phyloP scores from a whole-genome alignment of 2,888 invertebrate species.

The Drosophila cracens region DNA sequence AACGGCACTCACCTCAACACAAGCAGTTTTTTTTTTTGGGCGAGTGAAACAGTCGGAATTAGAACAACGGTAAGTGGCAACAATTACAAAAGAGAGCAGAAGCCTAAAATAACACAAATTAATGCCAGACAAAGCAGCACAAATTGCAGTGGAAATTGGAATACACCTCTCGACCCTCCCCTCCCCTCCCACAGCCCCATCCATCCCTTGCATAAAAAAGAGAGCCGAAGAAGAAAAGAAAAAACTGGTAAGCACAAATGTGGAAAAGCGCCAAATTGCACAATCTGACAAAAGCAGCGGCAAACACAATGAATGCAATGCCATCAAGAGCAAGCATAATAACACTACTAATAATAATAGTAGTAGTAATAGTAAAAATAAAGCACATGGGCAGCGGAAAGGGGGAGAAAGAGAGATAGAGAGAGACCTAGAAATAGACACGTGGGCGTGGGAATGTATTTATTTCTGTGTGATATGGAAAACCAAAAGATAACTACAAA shows the following conservation, averaged over 20 bases:
- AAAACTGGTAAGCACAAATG: conserved; percentile 33
- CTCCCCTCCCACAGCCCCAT: background rate
- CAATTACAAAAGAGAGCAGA: conserved; percentile 55
- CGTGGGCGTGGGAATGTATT: conserved; percentile 76
- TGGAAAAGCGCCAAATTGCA: conserved; percentile 74
- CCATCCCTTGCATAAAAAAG: conserved; percentile 3
- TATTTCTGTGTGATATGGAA: conserved; percentile 56
- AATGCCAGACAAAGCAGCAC: conserved; percentile 49
- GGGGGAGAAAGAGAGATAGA: conserved; percentile 21
- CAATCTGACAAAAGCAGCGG: conserved; percentile 47
- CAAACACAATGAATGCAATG: conserved; percentile 61
- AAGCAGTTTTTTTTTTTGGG: conserved; percentile 5
- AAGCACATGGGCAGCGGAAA: conserved; percentile 29
- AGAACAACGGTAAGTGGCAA: conserved; percentile 63
- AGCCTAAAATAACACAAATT: conserved; percentile 46
- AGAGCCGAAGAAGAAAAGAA: conserved; percentile 27
- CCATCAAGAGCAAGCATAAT: conserved; percentile 43
- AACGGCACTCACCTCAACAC: conserved; percentile 30
- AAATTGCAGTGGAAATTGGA: conserved; percentile 60
- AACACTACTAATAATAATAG: conserved; percentile 27
- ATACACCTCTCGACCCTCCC: background rate
- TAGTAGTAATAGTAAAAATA: conserved; percentile 32
- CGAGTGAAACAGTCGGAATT: conserved; percentile 47
- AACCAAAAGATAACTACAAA: conserved; percentile 19
- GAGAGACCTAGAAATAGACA: conserved; percentile 72